phyloP scores from a whole-genome alignment of 1,140 invertebrate species.

The Diplogasteroides magnus region DNA sequence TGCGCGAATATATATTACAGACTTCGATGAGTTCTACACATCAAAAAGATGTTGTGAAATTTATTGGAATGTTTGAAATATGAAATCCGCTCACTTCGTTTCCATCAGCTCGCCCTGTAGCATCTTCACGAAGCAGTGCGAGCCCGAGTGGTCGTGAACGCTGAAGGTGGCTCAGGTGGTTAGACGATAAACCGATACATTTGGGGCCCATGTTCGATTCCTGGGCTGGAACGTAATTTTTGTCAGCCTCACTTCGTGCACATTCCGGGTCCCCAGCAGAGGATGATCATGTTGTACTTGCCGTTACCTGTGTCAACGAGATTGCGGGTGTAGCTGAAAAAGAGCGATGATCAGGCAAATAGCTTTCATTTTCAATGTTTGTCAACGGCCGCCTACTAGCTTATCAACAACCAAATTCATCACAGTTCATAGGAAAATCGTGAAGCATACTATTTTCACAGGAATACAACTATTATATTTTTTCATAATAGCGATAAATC shows the following conservation, averaged over 20 bases:
- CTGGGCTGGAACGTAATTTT: neutral
- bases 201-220: constrained; percentile 1
- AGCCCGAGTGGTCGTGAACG: constrained; percentile 91
- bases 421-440: neutral
- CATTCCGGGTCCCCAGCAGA: constrained; percentile 94
- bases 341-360: too few relatives aligned
- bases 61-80: neutral
- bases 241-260: constrained; percentile 63
- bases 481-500: neutral
- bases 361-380: neutral
- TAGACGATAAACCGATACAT: neutral
- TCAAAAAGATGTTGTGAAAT: neutral
- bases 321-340: constrained; percentile 81
- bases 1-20: neutral
- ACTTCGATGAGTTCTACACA: neutral
- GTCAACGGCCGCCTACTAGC: neutral
- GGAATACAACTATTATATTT: neutral
- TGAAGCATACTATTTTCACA: neutral
- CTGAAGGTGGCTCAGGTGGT: constrained; percentile 49
- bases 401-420: neutral
- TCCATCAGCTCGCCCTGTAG: constrained; percentile 63
- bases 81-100: constrained; percentile 70
- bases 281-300: constrained; percentile 91
- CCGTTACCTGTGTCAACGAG: constrained; percentile 89
- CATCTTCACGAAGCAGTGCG: constrained; percentile 94